phyloP scores from a whole-genome alignment of 2,797 vertebrate species.

The Sylvia borin region DNA sequence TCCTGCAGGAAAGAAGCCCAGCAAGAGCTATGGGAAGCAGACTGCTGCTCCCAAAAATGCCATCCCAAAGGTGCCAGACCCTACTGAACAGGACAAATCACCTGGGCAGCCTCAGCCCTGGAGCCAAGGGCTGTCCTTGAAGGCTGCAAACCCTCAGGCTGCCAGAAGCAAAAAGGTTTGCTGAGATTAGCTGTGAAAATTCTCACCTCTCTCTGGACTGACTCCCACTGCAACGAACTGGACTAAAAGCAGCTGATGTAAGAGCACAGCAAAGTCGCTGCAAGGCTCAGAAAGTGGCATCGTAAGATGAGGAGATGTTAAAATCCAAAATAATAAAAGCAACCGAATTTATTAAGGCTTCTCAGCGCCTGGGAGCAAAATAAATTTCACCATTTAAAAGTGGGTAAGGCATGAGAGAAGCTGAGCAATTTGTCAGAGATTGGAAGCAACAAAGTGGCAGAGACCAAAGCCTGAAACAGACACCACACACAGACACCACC shows the following conservation, averaged over 20 bases:
- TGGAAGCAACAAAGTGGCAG: background rate
- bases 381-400: background rate
- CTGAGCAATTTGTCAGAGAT: conserved; percentile 17
- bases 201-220: background rate
- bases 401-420: background rate
- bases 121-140: background rate
- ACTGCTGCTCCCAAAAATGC: background rate
- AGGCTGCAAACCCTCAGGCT: background rate
- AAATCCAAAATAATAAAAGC: conserved; percentile 37
- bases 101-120: background rate
- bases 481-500: background rate
- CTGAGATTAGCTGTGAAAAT: background rate
- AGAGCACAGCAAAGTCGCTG: background rate
- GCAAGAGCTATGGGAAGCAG: background rate
- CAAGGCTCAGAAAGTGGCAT: background rate
- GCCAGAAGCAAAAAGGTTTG: background rate
- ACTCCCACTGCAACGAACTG: background rate
- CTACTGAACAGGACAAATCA: background rate
- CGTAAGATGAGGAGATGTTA: background rate
- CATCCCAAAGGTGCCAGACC: background rate
- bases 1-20: background rate
- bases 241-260: background rate
- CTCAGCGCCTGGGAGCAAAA: background rate
- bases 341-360: background rate
- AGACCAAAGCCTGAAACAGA: background rate